Evolutionary conservation across 1,140 invertebrate genomes (phyloP).

Genomic region (Heliothis subflexa): DNA sequence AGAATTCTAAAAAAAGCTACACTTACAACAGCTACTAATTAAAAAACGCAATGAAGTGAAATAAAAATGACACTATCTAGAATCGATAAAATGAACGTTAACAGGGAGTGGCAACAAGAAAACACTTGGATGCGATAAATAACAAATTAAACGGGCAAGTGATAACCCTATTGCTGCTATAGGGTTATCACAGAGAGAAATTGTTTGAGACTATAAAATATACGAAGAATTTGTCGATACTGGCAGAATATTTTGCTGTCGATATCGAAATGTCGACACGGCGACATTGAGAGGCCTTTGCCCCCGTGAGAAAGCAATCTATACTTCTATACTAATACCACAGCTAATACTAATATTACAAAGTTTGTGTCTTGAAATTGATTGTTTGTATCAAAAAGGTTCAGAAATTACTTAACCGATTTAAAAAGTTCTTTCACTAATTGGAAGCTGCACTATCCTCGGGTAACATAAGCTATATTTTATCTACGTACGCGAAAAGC

Average conservation of each 20-base stretch:
- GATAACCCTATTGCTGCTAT: not conserved
- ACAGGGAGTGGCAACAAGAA: not conserved
- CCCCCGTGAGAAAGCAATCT: conserved; percentile 7
- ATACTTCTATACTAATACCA: not conserved
- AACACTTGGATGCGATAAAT: not conserved
- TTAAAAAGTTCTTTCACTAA: no score
- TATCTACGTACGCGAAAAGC: no score
- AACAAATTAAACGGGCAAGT: not conserved
- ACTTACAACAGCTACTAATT: no score
- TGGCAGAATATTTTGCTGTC: conserved; percentile 10
- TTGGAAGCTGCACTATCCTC: not conserved
- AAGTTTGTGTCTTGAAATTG: not conserved
- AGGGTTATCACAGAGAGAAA: conserved; percentile 16
- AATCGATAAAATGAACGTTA: no score
- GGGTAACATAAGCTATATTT: not conserved
- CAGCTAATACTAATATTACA: not conserved
- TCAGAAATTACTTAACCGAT: not conserved
- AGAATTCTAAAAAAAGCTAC: no score
- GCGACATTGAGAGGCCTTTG: conserved; percentile 44
- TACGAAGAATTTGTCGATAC: not conserved
- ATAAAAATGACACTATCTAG: no score
- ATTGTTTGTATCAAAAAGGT: not conserved
- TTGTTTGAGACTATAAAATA: not conserved
- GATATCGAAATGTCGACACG: conserved; percentile 2
- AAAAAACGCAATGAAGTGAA: no score